A percentile compares a stretch with the other conserved stretches of the same genome.
phyloP scores from a whole-genome alignment of 2,797 vertebrate genomes.

The Platalea minor region DNA sequence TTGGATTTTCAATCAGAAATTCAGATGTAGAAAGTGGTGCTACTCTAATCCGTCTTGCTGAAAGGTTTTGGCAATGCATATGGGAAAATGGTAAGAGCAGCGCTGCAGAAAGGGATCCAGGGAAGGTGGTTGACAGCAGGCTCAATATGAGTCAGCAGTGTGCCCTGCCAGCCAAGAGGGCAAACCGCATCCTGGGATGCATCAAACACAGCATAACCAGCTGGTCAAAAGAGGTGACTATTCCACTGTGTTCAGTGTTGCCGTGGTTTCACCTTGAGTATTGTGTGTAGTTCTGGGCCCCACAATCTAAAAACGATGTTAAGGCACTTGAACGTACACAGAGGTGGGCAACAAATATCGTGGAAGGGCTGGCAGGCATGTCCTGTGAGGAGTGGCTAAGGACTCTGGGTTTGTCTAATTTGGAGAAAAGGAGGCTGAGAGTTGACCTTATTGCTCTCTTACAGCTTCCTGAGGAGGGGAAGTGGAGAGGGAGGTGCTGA shows the following conservation, averaged over 20 bases:
- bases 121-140: not conserved
- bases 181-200: rapidly evolving
- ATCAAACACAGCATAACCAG: not conserved
- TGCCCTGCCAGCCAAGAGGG: too few relatives aligned
- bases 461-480: not conserved
- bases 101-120: too few relatives aligned
- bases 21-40: not conserved
- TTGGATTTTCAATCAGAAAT: not conserved
- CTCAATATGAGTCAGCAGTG: too few relatives aligned
- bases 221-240: too few relatives aligned
- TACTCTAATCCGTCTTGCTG: not conserved
- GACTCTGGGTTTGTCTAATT: not conserved
- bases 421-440: not conserved
- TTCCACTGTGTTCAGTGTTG: rapidly evolving
- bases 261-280: not conserved
- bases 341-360: too few relatives aligned
- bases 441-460: too few relatives aligned
- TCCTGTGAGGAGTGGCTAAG: too few relatives aligned
- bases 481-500: not conserved
- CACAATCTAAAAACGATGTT: not conserved
- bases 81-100: not conserved
- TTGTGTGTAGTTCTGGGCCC: too few relatives aligned
- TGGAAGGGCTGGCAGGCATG: too few relatives aligned
- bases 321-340: not conserved
- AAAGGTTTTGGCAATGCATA: not conserved